Percentiles rank a stretch among this genome's conserved stretches.
Conservation (phyloP, 2,797 vertebrate species). For the Smutsia gigantea region DNA sequence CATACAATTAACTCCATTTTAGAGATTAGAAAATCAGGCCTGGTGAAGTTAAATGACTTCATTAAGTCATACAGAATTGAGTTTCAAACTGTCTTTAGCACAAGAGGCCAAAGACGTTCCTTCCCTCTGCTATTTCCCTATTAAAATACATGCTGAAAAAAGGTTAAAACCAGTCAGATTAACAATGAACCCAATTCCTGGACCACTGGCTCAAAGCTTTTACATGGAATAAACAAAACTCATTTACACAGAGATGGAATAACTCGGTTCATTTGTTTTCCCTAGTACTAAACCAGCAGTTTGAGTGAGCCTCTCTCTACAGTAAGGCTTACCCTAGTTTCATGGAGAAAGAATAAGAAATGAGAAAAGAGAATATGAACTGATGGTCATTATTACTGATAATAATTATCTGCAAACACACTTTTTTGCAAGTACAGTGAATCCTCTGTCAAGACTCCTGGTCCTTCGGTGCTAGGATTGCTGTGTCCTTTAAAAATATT, state of each 20-base stretch:
- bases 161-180: not conserved
- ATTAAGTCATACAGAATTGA: slow-evolving; percentile 34
- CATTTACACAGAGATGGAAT: not conserved
- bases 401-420: not conserved
- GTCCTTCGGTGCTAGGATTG: not conserved
- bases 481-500: not conserved
- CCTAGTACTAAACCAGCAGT: not conserved
- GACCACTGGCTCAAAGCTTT: not conserved
- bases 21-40: slow-evolving; percentile 56
- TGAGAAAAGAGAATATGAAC: not conserved
- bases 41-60: slow-evolving; percentile 11
- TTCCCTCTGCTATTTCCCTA: not conserved
- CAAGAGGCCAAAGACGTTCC: not conserved
- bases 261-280: not conserved
- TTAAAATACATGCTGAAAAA: slow-evolving; percentile 54
- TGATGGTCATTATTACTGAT: not conserved
- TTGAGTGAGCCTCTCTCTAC: not conserved
- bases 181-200: not conserved
- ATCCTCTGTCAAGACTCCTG: not conserved
- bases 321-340: not conserved
- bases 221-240: not conserved
- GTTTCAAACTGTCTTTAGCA: slow-evolving; percentile 24
- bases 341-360: not conserved
- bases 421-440: not conserved
- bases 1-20: slow-evolving; percentile 5